phyloP scores from a whole-genome alignment of 1,140 invertebrate species.

The Drosophila cardini region DNA sequence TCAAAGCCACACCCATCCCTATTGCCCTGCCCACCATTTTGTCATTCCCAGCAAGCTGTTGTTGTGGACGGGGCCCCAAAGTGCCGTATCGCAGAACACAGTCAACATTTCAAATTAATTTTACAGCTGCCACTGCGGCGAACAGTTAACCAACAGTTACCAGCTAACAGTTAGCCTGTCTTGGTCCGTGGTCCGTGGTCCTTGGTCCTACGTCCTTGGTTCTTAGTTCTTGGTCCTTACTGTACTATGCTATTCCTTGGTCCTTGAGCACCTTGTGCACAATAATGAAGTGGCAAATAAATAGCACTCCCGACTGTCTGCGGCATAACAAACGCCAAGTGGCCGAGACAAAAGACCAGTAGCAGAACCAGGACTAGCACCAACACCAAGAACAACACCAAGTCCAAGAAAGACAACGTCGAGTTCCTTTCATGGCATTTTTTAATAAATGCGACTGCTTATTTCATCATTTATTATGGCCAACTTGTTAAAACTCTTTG shows the following conservation, averaged over 20 bases:
- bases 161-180: conserved; percentile 4
- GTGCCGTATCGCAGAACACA: conserved; percentile 16
- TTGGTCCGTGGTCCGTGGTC: neutral
- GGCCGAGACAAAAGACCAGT: conserved; percentile 24
- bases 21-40: neutral
- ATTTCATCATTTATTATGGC: conserved; percentile 62
- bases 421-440: conserved; percentile 32
- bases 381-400: too few relatives aligned
- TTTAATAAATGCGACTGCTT: conserved; percentile 65
- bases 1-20: conserved; percentile 12
- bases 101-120: conserved; percentile 78
- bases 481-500: conserved; percentile 14
- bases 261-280: conserved; percentile 41
- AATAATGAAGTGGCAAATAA: conserved; percentile 80
- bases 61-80: neutral
- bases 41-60: too few relatives aligned
- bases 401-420: conserved; percentile 1
- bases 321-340: conserved; percentile 26
- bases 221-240: neutral
- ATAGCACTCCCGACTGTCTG: conserved; percentile 53
- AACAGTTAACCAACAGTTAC: conserved; percentile 43
- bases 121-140: conserved; percentile 59
- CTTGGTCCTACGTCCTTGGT: neutral
- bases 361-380: neutral
- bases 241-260: neutral